Evolutionary conservation across 2,888 invertebrate genomes (phyloP).

Genomic region (Geophilus truncorum): DNA sequence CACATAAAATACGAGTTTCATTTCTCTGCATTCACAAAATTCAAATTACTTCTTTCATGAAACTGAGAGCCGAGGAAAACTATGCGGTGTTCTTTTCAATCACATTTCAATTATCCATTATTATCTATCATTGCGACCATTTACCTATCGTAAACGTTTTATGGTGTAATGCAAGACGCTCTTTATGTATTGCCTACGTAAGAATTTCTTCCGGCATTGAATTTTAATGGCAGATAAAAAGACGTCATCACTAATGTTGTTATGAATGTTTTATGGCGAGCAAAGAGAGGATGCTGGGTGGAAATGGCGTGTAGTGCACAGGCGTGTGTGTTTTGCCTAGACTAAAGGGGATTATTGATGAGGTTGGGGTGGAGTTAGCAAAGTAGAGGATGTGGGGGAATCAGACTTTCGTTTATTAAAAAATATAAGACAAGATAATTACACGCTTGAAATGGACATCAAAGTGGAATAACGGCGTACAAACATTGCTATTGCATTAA

Average conservation of each 20-base stretch:
- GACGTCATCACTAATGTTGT: conserved; percentile 8
- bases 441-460: neutral
- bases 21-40: neutral
- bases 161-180: neutral
- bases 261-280: conserved; percentile 8
- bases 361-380: neutral
- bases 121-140: neutral
- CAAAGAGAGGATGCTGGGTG: neutral
- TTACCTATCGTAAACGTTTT: conserved; percentile 4
- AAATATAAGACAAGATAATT: neutral
- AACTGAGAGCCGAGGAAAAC: neutral
- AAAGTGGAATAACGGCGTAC: neutral
- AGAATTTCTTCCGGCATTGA: neutral
- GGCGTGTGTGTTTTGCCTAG: neutral
- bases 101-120: neutral
- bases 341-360: neutral
- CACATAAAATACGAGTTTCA: neutral
- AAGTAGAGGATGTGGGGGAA: neutral
- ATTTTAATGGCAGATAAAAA: conserved; percentile 19
- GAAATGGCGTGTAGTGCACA: neutral
- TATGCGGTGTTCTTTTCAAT: neutral
- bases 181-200: neutral
- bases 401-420: neutral
- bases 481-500: neutral
- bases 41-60: neutral